Conservation (phyloP, 2,113 vertebrate species). For the Takifugu flavidus region DNA sequence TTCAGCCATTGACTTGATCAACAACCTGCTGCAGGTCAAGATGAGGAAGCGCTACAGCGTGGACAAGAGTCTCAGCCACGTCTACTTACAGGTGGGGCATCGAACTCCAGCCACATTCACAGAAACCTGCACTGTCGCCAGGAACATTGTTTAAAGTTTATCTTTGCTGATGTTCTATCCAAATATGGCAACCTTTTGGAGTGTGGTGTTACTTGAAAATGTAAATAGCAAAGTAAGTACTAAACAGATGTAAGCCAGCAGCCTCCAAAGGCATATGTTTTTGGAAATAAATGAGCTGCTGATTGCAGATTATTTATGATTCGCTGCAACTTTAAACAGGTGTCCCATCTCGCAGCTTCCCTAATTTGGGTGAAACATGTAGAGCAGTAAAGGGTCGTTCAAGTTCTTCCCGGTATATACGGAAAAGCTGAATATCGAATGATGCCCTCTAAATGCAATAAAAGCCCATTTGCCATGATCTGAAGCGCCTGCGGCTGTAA, state of each 20-base stretch:
- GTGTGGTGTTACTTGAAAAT: too few species aligned
- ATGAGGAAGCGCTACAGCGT: conserved; percentile 95
- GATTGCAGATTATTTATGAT: neutral
- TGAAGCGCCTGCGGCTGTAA: conserved; percentile 16
- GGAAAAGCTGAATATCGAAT: conserved; percentile 14
- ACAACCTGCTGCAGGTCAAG: conserved; percentile 91
- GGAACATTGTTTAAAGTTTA: neutral
- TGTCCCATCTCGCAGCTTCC: neutral
- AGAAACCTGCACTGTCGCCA: neutral
- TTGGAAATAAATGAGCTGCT: neutral
- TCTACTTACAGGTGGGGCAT: conserved; percentile 83
- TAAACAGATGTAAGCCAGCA: too few species aligned
- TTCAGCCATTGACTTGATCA: conserved; percentile 89
- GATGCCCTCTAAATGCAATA: conserved; percentile 12
- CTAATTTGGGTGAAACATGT: neutral
- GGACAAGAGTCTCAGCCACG: conserved; percentile 90
- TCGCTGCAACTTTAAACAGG: neutral
- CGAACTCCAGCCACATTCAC: neutral
- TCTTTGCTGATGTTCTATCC: too few species aligned
- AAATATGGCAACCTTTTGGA: too few species aligned
- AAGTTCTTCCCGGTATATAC: conserved; percentile 10
- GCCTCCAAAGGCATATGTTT: too few species aligned
- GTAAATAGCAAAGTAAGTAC: too few species aligned
- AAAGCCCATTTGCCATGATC: conserved; percentile 21
- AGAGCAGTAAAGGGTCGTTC: conserved; percentile 9